Conservation (phyloP, 2,797 vertebrate genomes). For the Spinus pinus region DNA sequence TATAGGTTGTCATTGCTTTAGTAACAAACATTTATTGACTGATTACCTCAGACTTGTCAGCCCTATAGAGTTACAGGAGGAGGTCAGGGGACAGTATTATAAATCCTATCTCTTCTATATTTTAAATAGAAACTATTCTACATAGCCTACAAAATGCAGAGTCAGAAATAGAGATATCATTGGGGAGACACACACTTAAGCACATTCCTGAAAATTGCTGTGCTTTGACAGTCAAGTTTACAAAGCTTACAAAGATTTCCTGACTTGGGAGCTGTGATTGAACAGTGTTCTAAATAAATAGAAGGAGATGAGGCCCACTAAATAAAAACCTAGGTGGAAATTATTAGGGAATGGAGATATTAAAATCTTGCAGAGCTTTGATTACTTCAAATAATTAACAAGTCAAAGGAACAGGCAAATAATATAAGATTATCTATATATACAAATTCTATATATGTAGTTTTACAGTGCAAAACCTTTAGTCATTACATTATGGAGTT, state of each 20-base stretch:
- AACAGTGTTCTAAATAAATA: not conserved
- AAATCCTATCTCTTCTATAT: not conserved
- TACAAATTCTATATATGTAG: accelerated
- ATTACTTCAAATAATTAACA: not conserved
- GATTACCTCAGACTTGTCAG: not conserved
- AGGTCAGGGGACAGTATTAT: not conserved
- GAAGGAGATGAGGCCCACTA: not conserved
- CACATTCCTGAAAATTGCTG: not conserved
- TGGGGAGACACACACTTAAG: not conserved
- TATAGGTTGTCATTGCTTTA: not conserved
- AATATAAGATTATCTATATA: not conserved
- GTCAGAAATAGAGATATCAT: not conserved
- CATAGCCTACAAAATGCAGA: not conserved
- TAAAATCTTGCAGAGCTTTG: not conserved
- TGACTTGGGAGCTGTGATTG: not conserved
- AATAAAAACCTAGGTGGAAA: not conserved
- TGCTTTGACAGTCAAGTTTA: not conserved
- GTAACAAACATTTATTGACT: not conserved
- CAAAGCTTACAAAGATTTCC: not conserved
- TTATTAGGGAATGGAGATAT: not conserved
- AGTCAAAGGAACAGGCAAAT: not conserved
- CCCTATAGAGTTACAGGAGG: not conserved
- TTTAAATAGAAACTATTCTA: not conserved
- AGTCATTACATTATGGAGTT: not conserved
- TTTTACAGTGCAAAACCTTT: not conserved